Evolutionary conservation across 2,113 vertebrate genomes (phyloP), one percentile per base, ranked within the genome.

Genomic region (Baryphthengus martii): DNA sequence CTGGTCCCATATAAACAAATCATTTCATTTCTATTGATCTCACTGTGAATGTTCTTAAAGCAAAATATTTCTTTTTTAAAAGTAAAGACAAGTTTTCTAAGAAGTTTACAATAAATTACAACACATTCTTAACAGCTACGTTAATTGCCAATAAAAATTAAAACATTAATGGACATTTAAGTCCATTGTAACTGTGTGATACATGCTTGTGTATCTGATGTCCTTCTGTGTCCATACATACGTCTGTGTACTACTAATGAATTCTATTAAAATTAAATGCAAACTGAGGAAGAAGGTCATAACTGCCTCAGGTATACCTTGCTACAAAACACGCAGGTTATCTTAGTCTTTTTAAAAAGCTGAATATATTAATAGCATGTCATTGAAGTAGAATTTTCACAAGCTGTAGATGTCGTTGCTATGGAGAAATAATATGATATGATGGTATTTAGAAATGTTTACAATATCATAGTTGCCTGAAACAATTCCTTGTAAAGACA

Each of bases 11-110:
- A 35, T 59, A 59, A 88, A 37, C 5, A 59, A 72, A 15, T 9
- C 13, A 0, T 58, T 88, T 63, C 35, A 55, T 5, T 55, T 53
- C 14, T 53, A 9, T 33, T 80, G 8, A 33, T 61, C 19, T 42
- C 31, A 63, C 6, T 63, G 8, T 25, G 2, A 72, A 40, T 25
- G 11, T 33, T 3, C 29, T 89, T 86, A 29, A 72, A 76, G 15
- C 2, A 42, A 66, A 29, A 8, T 13, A 7, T 1, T 10, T n/a
- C n/a, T 16, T 3, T 44, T 59, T 18, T 6, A 3, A 13, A 42
- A 84, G 9, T 26, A 52, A 74, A 58, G 4, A 13, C 3, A 26
- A 3, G 1, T 55, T 42, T 16, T 13, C 1, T 61, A 70, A 52
- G 3, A 5, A 68, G 4, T 39, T 72, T 50, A 49, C 6, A 19